Evolutionary conservation across 1,140 invertebrate species (phyloP), one percentile per base, ranked within the genome.

Genomic region (Aplysia californica): DNA sequence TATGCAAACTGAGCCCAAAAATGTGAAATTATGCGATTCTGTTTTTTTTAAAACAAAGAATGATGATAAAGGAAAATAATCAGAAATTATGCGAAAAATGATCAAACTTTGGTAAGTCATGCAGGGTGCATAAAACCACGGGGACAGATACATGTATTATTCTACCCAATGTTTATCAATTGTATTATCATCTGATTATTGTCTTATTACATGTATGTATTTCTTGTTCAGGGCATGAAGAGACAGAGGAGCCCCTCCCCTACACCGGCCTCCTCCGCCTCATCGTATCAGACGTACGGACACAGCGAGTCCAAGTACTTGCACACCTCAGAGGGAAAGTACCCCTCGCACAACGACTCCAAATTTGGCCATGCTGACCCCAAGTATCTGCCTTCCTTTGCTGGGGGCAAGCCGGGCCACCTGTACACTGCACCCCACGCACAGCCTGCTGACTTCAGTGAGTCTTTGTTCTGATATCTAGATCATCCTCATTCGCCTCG

Each of bases 161-260:
- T n/a, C n/a, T n/a, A n/a, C n/a, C n/a, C n/a, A 6, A 61, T 61
- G 10, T 61, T 61, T 23, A 20, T 61, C 58, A 61, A 23, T 61
- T 61, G 10, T 18, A 23, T 29, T 61, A 31, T 61, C 58, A n/a
- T n/a, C n/a, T n/a, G n/a, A n/a, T n/a, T n/a, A n/a, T n/a, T n/a
- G n/a, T n/a, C n/a, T n/a, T n/a, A n/a, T n/a, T n/a, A n/a, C n/a
- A n/a, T n/a, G n/a, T 67, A 4, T 56, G 23, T 71, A n/a, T 71
- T 56, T 56, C 41, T 64, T 41, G 21, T 66, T 50, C 38, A 75
- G 61, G 61, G 41, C 26, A 65, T 75, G 23, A 94, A 94, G 86
- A 88, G 94, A 83, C 87, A 91, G 5, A 90, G 93, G 75, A 94
- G 93, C 87, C 94, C 93, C 1, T 39, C 70, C 5, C 69, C 69